Evolutionary conservation across 2,888 invertebrate species (phyloP), one percentile per base, ranked within the genome.

Genomic region (Phlogophora meticulosa): DNA sequence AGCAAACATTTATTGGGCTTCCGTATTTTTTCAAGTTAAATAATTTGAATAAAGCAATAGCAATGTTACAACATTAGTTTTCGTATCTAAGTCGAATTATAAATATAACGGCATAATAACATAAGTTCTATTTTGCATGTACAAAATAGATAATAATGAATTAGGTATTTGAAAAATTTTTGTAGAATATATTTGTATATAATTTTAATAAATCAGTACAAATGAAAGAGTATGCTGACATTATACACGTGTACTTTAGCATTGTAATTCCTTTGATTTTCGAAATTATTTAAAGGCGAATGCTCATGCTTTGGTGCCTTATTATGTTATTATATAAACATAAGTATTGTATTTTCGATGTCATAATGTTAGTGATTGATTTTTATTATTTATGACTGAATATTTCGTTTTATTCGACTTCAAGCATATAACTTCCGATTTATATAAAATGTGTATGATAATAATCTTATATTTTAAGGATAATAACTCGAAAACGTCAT

Each of bases 221-320:
- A 92, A 92, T 79, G 83, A 80, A 86, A 85, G 83, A 67, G 46
- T 72, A 73, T 83, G 70, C 81, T 70, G 71, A 79, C 76, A 79
- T 82, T 83, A 81, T 82, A 71, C 66, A 65, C 7, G 36, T 66
- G 61, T 60, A 80, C 48, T 64, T 70, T 72, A 75, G 60, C 71
- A 71, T 73, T 63, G 61, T 65, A 68, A 75, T 74, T 65, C 28
- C 59, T 78, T 73, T 74, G 48, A 46, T 72, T 66, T 63, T 56
- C 72, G 60, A 79, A 81, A 72, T 80, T 76, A 67, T 77, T 36
- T 78, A 58, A 81, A 86, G 84, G 86, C 81, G 66, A 82, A 85
- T 86, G 87, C 87, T 90, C 86, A 88, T 83, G 78, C 83, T 78
- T 84, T 84, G 90, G 92, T 92, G 91, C 92, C 92, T 92, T 92